phyloP scores from a whole-genome alignment of 2,113 vertebrate genomes.

The Microcebus griseorufus region DNA sequence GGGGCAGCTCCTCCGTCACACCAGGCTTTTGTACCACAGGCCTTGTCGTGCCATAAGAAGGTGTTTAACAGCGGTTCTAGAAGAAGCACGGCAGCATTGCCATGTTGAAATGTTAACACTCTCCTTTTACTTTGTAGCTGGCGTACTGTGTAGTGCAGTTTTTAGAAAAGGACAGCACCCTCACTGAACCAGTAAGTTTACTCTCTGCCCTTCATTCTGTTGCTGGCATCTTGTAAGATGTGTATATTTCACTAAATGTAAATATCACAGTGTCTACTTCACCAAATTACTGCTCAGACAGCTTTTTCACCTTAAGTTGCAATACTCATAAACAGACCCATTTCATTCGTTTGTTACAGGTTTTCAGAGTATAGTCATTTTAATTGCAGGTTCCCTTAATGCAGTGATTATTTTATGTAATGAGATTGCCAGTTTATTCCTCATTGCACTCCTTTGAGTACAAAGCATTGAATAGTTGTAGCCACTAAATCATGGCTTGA shows the following conservation, averaged over 20 bases:
- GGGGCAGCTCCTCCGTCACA: fast-evolving
- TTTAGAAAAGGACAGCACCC: slow-evolving; percentile 98
- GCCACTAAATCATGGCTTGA: neutral
- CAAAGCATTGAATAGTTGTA: fast-evolving
- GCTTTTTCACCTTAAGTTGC: fast-evolving
- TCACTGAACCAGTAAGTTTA: slow-evolving; percentile 95
- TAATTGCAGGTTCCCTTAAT: too few species aligned
- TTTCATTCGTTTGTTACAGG: fast-evolving
- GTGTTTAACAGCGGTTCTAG: fast-evolving
- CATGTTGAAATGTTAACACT: neutral
- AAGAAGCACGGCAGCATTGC: fast-evolving
- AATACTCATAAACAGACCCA: fast-evolving
- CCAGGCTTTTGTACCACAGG: neutral
- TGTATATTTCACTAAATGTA: fast-evolving
- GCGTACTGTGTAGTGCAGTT: slow-evolving; percentile 98
- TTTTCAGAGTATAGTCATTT: neutral
- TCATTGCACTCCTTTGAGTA: fast-evolving
- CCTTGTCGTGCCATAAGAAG: neutral
- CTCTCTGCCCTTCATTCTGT: neutral
- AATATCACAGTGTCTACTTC: fast-evolving
- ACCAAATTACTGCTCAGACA: fast-evolving
- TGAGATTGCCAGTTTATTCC: neutral
- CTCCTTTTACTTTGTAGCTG: slow-evolving; percentile 86
- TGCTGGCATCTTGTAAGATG: fast-evolving
- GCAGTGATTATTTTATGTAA: too few species aligned